phyloP scores from a whole-genome alignment of 2,888 invertebrate genomes.

The Tillus elongatus region DNA sequence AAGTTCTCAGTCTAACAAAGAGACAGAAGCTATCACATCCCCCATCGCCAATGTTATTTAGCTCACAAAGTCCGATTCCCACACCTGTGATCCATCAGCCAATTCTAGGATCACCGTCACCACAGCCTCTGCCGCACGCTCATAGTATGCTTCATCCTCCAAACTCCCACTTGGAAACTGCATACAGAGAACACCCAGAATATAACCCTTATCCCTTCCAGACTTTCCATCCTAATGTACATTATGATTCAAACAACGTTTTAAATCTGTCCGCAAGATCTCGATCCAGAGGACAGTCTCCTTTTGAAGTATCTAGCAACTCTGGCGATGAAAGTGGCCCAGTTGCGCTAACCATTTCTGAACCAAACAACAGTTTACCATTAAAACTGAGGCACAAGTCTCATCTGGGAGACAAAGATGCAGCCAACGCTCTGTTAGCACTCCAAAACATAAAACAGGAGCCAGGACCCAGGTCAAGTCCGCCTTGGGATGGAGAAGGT shows the following conservation, averaged over 20 bases:
- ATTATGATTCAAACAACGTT: conserved; percentile 51
- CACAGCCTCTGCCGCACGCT: conserved; percentile 46
- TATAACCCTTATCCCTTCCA: conserved; percentile 38
- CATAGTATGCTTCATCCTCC: conserved; percentile 36
- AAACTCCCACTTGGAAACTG: conserved; percentile 41
- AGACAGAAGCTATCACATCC: conserved; percentile 49
- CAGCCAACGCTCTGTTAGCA: conserved; percentile 69
- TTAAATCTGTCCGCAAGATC: conserved; percentile 59
- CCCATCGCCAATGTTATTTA: conserved; percentile 47
- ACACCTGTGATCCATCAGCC: conserved; percentile 55
- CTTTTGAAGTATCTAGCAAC: conserved; percentile 73
- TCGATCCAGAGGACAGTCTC: conserved; percentile 49
- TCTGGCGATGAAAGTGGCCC: conserved; percentile 52
- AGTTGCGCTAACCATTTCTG: conserved; percentile 39
- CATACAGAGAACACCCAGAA: conserved; percentile 44
- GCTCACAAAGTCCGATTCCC: conserved; percentile 49
- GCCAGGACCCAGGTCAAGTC: conserved; percentile 68
- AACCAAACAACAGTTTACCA: conserved; percentile 72
- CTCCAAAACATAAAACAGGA: conserved; percentile 82
- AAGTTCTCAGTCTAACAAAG: conserved; percentile 75
- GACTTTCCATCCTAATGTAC: conserved; percentile 47
- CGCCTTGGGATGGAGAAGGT: conserved; percentile 81
- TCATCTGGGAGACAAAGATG: conserved; percentile 82
- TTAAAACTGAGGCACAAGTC: conserved; percentile 87
- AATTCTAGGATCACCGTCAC: conserved; percentile 40